Percentiles rank a stretch among this genome's conserved stretches.
phyloP scores from a whole-genome alignment of 2,113 vertebrate genomes.

The Synchiropus splendidus region DNA sequence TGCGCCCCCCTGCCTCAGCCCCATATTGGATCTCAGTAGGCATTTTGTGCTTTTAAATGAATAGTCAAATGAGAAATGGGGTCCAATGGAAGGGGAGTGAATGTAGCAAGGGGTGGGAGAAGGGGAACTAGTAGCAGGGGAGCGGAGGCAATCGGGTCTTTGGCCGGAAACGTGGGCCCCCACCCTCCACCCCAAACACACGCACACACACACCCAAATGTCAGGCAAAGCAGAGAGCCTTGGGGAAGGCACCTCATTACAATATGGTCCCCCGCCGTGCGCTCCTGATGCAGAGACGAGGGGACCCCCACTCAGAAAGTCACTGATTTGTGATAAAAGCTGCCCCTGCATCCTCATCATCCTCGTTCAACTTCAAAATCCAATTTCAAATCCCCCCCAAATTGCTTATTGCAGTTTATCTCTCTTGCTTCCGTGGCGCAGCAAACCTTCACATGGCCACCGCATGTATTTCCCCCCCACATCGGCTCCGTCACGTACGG shows the following conservation, averaged over 20 bases:
- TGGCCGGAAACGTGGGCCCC: slow-evolving; percentile 52
- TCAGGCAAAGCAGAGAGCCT: slow-evolving; percentile 59
- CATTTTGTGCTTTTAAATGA: slow-evolving; percentile 71
- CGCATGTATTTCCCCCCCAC: too few relatives aligned
- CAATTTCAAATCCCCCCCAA: slow-evolving; percentile 61
- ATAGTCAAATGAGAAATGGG: slow-evolving; percentile 68
- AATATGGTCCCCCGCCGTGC: slow-evolving; percentile 57
- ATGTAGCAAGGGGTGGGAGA: slow-evolving; percentile 31
- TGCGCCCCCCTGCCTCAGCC: slow-evolving; percentile 64
- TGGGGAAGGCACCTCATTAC: slow-evolving; percentile 58
- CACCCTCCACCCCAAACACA: slow-evolving; percentile 41
- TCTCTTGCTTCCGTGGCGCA: neutral
- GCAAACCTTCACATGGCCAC: slow-evolving; percentile 8
- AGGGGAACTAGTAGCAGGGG: slow-evolving; percentile 48
- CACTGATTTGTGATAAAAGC: slow-evolving; percentile 70
- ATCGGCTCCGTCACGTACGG: too few relatives aligned
- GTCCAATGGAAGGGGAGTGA: slow-evolving; percentile 43
- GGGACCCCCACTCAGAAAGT: slow-evolving; percentile 50
- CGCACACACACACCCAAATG: slow-evolving; percentile 42
- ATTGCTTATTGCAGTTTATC: slow-evolving; percentile 50
- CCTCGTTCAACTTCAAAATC: slow-evolving; percentile 60
- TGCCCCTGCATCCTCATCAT: slow-evolving; percentile 51
- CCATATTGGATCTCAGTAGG: slow-evolving; percentile 78
- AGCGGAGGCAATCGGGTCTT: slow-evolving; percentile 59
- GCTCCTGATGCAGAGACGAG: slow-evolving; percentile 49